Evolutionary conservation across 2,888 invertebrate genomes (phyloP).

Genomic region (Azorinus chamasolen): DNA sequence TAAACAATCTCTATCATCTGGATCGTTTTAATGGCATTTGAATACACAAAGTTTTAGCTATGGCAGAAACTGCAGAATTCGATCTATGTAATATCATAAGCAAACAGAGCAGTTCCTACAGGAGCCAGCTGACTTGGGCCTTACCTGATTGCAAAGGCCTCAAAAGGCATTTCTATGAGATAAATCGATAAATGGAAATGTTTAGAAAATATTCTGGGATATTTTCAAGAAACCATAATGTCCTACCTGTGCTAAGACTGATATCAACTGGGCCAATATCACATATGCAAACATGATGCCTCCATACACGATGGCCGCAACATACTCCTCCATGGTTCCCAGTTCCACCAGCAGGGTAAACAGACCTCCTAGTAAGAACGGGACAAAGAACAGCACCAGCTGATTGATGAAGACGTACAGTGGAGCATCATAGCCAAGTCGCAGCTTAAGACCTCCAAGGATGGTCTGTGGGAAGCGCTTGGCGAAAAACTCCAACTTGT

Average conservation of each 20-base stretch:
- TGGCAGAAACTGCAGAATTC: too few relatives aligned
- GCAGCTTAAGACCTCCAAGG: slow-evolving; percentile 83
- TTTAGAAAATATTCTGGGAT: too few relatives aligned
- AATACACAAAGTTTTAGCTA: too few relatives aligned
- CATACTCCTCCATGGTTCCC: slow-evolving; percentile 71
- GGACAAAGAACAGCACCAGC: slow-evolving; percentile 80
- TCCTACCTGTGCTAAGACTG: slow-evolving; percentile 75
- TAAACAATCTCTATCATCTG: too few relatives aligned
- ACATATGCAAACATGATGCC: slow-evolving; percentile 77
- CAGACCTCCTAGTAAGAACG: slow-evolving; percentile 81
- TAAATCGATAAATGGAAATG: too few relatives aligned
- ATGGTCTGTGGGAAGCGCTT: slow-evolving; percentile 85
- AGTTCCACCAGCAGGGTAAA: slow-evolving; percentile 81
- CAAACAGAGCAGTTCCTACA: too few relatives aligned
- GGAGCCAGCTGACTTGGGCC: too few relatives aligned
- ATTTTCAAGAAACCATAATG: too few relatives aligned
- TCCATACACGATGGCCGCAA: slow-evolving; percentile 77
- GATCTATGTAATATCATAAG: too few relatives aligned
- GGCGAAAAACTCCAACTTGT: slow-evolving; percentile 83
- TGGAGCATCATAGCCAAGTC: slow-evolving; percentile 82
- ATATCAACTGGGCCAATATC: slow-evolving; percentile 75
- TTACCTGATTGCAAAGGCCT: too few relatives aligned
- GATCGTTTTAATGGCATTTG: too few relatives aligned
- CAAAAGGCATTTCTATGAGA: too few relatives aligned
- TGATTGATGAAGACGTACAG: slow-evolving; percentile 82